phyloP scores from a whole-genome alignment of 2,113 vertebrate species.

The Otocyon megalotis region DNA sequence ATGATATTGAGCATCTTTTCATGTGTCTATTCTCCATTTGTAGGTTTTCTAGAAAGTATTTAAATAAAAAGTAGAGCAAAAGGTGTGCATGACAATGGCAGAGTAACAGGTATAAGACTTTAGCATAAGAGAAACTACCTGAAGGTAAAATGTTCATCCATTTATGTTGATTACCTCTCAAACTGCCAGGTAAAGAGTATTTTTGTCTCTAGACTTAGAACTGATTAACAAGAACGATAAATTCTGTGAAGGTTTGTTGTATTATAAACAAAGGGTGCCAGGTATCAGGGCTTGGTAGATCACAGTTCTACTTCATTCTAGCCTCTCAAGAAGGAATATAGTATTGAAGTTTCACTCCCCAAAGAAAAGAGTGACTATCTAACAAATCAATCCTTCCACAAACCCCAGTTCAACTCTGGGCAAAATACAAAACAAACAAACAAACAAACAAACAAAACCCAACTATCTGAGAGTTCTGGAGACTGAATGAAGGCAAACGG shows the following conservation, averaged over 20 bases:
- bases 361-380: not conserved
- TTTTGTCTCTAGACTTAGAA: not conserved
- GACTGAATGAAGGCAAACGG: not conserved
- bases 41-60: not conserved
- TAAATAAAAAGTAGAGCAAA: not conserved
- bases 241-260: not conserved
- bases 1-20: not conserved
- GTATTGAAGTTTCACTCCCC: not conserved
- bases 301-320: not conserved
- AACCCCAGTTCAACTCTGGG: not conserved
- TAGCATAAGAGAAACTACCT: not conserved
- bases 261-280: not conserved
- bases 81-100: not conserved
- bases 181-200: not conserved
- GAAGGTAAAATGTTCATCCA: not conserved
- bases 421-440: not conserved
- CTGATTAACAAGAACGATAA: not conserved
- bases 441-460: not conserved
- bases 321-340: not conserved
- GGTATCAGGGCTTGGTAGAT: not conserved
- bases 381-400: not conserved
- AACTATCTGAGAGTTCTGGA: not conserved
- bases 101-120: not conserved
- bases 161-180: not conserved
- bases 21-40: not conserved